Evolutionary conservation across 1,140 invertebrate genomes (phyloP).

Genomic region (Tribolium madens): DNA sequence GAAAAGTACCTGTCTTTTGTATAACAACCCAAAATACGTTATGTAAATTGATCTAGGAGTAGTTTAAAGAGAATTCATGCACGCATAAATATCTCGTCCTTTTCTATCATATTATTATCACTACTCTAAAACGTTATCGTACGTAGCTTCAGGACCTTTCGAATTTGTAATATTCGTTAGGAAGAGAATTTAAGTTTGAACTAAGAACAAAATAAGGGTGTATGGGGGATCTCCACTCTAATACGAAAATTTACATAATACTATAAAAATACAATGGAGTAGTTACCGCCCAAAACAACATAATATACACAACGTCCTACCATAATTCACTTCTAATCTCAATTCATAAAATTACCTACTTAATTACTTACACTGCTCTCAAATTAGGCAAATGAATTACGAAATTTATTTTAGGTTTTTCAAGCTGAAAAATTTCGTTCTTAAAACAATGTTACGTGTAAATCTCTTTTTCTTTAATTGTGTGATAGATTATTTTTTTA

Average conservation of each 20-base stretch:
- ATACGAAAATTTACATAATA: conserved; percentile 26
- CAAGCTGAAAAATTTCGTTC: neutral
- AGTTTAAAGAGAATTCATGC: conserved; percentile 17
- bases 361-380: neutral
- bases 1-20: conserved; percentile 52
- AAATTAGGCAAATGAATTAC: neutral
- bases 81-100: conserved; percentile 10
- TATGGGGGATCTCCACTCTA: conserved; percentile 21
- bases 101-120: neutral
- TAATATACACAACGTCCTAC: neutral
- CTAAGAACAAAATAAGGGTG: conserved; percentile 22
- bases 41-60: conserved; percentile 51
- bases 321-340: neutral
- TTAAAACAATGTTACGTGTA: neutral
- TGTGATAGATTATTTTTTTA: conserved; percentile 21
- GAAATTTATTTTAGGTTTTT: neutral
- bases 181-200: neutral
- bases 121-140: neutral
- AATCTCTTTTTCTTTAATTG: neutral
- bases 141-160: neutral
- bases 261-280: conserved; percentile 24
- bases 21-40: conserved; percentile 50
- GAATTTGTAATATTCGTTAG: conserved; percentile 13
- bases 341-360: neutral
- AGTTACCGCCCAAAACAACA: neutral